phyloP scores from a whole-genome alignment of 2,888 invertebrate species.

The Eilema depressum region DNA sequence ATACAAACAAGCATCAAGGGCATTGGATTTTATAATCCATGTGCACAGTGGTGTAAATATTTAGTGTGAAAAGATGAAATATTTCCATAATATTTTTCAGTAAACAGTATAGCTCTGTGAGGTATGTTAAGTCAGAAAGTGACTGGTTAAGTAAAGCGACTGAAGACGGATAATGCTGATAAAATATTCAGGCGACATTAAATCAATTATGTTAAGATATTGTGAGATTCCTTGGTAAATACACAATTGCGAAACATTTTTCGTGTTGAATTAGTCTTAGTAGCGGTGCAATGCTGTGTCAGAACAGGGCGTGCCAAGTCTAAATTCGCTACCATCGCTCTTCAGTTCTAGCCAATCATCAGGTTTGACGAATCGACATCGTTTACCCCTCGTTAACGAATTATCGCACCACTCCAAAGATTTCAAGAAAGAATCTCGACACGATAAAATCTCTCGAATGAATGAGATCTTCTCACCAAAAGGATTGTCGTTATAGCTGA shows the following conservation, averaged over 20 bases:
- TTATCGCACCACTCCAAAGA: slow-evolving; percentile 85
- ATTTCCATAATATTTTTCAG: background rate
- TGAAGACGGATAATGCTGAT: background rate
- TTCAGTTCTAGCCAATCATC: slow-evolving; percentile 80
- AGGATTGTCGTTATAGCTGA: slow-evolving; percentile 63
- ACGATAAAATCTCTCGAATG: slow-evolving; percentile 78
- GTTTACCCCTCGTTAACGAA: slow-evolving; percentile 79
- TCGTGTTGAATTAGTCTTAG: slow-evolving; percentile 18
- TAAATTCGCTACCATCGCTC: slow-evolving; percentile 70
- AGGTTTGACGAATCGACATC: slow-evolving; percentile 71
- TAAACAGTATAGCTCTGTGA: background rate
- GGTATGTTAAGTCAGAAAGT: background rate
- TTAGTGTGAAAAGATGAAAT: background rate
- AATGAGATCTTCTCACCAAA: slow-evolving; percentile 82
- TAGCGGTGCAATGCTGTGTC: slow-evolving; percentile 37
- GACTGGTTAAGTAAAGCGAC: background rate
- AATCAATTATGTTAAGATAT: background rate
- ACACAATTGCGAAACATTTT: slow-evolving; percentile 1
- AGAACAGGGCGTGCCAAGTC: slow-evolving; percentile 48
- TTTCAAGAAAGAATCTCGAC: slow-evolving; percentile 79
- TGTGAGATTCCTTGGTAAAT: background rate
- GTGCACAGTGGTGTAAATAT: background rate
- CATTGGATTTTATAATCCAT: background rate
- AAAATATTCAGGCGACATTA: background rate
- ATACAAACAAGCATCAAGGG: background rate